These are phyloP conservation scores for Remorina albescens DNA, from an alignment of 2,797 vertebrate genomes.

Conservation along the genomic window DNA sequence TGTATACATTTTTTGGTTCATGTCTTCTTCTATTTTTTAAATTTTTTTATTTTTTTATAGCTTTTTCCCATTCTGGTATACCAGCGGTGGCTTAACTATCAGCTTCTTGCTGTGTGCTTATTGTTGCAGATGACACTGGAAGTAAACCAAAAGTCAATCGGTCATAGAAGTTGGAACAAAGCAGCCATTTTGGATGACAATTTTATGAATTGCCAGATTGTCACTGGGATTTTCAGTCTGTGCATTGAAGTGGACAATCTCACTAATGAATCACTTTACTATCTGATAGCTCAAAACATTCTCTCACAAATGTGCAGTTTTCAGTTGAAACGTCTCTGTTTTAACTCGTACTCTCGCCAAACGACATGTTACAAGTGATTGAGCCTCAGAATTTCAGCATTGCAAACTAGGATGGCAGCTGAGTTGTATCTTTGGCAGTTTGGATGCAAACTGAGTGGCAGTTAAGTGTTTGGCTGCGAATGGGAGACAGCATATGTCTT, in stretches of 20 bases:
- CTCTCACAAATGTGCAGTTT: slow-evolving; percentile 22
- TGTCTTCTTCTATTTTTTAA: neutral
- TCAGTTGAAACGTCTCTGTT: slow-evolving; percentile 11
- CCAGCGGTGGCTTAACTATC: slow-evolving; percentile 27
- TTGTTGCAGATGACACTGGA: slow-evolving; percentile 28
- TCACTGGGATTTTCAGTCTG: slow-evolving; percentile 31
- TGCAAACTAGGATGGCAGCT: slow-evolving; percentile 41
- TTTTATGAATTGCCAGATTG: slow-evolving; percentile 61
- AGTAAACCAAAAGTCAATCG: slow-evolving; percentile 24
- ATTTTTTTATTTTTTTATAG: neutral
- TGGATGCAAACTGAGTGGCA: slow-evolving; percentile 43
- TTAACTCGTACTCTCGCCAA: slow-evolving; percentile 13
- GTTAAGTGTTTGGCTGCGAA: slow-evolving; percentile 51
- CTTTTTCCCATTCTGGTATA: neutral
- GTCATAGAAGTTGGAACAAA: slow-evolving; percentile 40
- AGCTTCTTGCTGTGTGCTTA: slow-evolving; percentile 30
- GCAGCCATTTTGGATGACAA: slow-evolving; percentile 29
- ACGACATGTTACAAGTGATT: slow-evolving; percentile 22
- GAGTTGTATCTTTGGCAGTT: slow-evolving; percentile 43
- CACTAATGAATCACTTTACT: slow-evolving; percentile 30
- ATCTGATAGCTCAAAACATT: slow-evolving; percentile 8
- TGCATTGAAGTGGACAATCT: slow-evolving; percentile 6
- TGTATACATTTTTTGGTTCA: neutral
- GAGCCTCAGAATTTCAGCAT: slow-evolving; percentile 30
- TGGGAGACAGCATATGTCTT: slow-evolving; percentile 35